Percentiles rank a stretch among this genome's conserved stretches.
Conservation (phyloP, 2,888 invertebrate species). For the Amaurobius ferox region DNA sequence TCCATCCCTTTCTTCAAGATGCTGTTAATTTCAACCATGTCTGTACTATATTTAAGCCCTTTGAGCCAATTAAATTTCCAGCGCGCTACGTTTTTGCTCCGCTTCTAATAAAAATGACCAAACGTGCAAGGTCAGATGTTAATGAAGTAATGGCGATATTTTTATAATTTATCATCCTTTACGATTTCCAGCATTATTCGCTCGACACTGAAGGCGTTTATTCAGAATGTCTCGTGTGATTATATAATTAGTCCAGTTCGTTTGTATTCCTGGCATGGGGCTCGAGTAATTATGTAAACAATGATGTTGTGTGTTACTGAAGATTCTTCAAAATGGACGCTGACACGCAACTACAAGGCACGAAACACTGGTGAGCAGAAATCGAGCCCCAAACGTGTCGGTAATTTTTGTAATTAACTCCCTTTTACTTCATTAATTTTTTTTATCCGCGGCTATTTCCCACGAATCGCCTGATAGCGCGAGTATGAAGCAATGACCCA, state of each 20-base stretch:
- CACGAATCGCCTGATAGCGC: not conserved
- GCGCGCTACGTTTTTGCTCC: conserved; percentile 32
- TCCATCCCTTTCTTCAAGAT: conserved; percentile 8
- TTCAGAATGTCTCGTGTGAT: conserved; percentile 66
- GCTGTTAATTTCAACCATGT: conserved; percentile 22
- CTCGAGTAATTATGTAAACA: conserved; percentile 65
- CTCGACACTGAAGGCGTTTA: conserved; percentile 69
- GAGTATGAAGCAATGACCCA: conserved; percentile 33
- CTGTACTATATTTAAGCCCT: conserved; percentile 37
- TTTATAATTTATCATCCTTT: conserved; percentile 70
- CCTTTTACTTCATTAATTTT: conserved; percentile 34
- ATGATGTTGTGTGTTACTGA: conserved; percentile 59
- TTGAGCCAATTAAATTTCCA: conserved; percentile 55
- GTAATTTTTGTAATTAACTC: conserved; percentile 53
- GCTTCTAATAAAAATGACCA: conserved; percentile 49
- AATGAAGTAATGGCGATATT: conserved; percentile 70
- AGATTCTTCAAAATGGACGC: conserved; percentile 21
- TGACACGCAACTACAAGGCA: conserved; percentile 9
- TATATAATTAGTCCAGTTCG: conserved; percentile 65
- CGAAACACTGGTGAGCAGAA: not conserved
- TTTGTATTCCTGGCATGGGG: conserved; percentile 64
- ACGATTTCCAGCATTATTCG: conserved; percentile 66
- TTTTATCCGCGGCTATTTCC: not conserved
- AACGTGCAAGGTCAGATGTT: conserved; percentile 64
- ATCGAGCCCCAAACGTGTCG: conserved; percentile 12